Evolutionary conservation across 2,888 invertebrate species (phyloP).

Genomic region (Diarsia dahlii): DNA sequence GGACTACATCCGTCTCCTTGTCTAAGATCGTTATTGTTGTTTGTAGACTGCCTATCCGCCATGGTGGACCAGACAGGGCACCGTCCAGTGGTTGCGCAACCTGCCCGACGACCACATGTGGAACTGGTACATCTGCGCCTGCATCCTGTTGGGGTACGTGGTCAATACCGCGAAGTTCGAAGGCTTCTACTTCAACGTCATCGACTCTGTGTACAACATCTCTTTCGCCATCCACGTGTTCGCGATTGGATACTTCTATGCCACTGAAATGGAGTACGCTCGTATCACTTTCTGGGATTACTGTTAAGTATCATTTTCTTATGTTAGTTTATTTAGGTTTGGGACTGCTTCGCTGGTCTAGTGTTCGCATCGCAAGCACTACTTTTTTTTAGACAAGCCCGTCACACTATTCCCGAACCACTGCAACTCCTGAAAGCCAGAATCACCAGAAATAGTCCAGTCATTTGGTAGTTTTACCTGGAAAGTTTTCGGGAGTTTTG

Average conservation of each 20-base stretch:
- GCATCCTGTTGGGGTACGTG: slow-evolving; percentile 70
- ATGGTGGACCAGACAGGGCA: slow-evolving; percentile 72
- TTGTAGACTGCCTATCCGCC: slow-evolving; percentile 72
- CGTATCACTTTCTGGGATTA: slow-evolving; percentile 16
- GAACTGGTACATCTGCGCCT: slow-evolving; percentile 76
- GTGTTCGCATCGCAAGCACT: neutral
- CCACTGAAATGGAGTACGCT: slow-evolving; percentile 56
- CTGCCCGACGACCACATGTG: slow-evolving; percentile 76
- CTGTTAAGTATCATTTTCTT: no score
- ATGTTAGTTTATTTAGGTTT: neutral
- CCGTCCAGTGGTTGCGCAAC: slow-evolving; percentile 67
- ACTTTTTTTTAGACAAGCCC: neutral
- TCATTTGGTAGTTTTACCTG: no score
- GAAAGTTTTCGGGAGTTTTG: no score
- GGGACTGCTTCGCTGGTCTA: neutral
- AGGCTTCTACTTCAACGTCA: slow-evolving; percentile 41
- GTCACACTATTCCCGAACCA: no score
- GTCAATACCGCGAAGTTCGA: slow-evolving; percentile 61
- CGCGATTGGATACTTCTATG: slow-evolving; percentile 67
- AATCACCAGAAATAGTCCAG: no score
- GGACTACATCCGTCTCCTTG: neutral
- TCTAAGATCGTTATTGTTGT: neutral
- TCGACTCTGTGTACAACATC: slow-evolving; percentile 74
- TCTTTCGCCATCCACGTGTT: slow-evolving; percentile 75
- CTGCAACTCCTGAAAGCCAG: no score